Evolutionary conservation across 2,888 invertebrate genomes (phyloP).

Genomic region (Zygaena filipendulae): DNA sequence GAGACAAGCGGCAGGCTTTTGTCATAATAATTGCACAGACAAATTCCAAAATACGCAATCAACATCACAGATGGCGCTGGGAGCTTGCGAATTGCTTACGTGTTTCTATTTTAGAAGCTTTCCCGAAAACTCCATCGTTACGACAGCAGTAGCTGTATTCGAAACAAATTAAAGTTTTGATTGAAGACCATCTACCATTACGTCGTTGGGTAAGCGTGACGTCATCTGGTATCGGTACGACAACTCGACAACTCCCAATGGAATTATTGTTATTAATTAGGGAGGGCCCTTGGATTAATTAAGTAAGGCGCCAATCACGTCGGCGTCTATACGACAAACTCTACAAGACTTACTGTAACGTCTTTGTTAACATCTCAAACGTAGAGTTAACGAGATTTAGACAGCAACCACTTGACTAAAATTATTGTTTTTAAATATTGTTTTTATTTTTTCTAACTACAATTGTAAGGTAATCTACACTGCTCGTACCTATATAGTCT

Average conservation of each 20-base stretch:
- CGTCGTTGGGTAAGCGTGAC: conserved; percentile 24
- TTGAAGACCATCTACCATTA: conserved; percentile 27
- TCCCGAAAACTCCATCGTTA: too few species aligned
- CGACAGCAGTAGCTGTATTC: conserved; percentile 20
- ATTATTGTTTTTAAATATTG: too few species aligned
- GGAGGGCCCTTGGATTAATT: conserved; percentile 59
- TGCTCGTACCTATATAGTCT: too few species aligned
- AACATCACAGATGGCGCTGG: too few species aligned
- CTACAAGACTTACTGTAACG: conserved; percentile 51
- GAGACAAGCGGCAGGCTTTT: conserved; percentile 39
- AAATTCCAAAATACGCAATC: too few species aligned
- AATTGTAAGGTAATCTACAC: too few species aligned
- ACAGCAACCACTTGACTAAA: conserved; percentile 14
- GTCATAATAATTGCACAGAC: conserved; percentile 33
- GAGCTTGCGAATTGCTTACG: too few species aligned
- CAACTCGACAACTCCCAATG: conserved; percentile 35
- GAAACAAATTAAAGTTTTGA: conserved; percentile 33
- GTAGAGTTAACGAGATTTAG: conserved; percentile 25
- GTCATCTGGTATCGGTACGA: conserved; percentile 52
- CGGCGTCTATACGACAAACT: conserved; percentile 43
- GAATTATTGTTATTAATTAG: conserved; percentile 68
- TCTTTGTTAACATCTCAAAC: conserved; percentile 56
- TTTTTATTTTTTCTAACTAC: too few species aligned
- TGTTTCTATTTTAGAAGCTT: too few species aligned
- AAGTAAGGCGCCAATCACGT: conserved; percentile 62